Conservation (phyloP, 2,797 vertebrate species). For the Falco rusticolus region DNA sequence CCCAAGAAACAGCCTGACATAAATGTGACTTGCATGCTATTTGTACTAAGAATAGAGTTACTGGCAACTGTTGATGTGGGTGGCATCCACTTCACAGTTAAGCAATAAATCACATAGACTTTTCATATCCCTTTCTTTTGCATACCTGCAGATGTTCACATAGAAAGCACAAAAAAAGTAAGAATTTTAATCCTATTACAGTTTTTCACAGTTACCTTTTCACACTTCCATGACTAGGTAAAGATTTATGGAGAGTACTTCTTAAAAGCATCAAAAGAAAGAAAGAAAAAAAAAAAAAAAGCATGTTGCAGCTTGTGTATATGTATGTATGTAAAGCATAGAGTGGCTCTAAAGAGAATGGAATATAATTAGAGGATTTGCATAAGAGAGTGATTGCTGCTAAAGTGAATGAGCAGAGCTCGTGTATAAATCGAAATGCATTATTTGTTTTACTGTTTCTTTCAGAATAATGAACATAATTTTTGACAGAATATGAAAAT, state of each 20-base stretch:
- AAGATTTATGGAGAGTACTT: neutral
- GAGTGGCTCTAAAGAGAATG: neutral
- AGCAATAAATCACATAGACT: neutral
- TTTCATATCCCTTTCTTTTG: neutral
- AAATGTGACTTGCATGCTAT: neutral
- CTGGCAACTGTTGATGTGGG: conserved; percentile 20
- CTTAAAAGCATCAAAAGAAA: neutral
- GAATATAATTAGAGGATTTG: neutral
- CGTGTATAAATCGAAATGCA: neutral
- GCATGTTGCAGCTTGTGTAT: neutral
- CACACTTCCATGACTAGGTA: neutral
- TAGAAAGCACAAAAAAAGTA: neutral
- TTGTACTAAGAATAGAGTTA: conserved; percentile 37
- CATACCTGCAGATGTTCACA: neutral
- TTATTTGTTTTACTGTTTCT: neutral
- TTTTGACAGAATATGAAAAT: conserved; percentile 16
- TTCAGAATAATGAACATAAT: neutral
- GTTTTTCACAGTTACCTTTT: neutral
- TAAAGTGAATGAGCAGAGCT: neutral
- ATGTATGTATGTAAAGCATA: neutral
- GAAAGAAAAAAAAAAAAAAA: neutral
- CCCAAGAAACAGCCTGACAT: neutral
- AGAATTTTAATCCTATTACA: neutral
- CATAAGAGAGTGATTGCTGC: neutral
- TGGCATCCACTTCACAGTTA: neutral